Evolutionary conservation across 2,888 invertebrate genomes (phyloP), one percentile per base, ranked within the genome.

Genomic region (Heliconius ethilla): DNA sequence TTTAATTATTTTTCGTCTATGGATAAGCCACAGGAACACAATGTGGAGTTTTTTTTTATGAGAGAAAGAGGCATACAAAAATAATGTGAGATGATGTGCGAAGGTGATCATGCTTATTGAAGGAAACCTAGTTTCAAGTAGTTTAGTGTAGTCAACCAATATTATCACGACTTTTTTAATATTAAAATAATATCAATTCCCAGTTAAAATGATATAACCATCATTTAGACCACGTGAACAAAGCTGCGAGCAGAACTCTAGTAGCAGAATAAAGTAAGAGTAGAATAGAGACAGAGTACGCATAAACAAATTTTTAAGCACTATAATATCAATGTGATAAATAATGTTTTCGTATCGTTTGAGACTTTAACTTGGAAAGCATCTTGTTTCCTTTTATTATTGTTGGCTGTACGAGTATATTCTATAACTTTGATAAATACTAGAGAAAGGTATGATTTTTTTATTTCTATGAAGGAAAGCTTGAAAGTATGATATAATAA

Each of bases 1-100:
- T 89, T 89, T 90, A 89, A 86, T 90, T 89, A 90, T 88, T 80
- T 66, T 87, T 88, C 85, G 86, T 86, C 88, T 90, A 90, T 90
- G 89, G 87, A 88, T 90, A 89, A 90, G 90, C 90, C 90, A 90
- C 88, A 89, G 89, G 91, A 92, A 92, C 91, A 92, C 91, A 92
- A 90, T 89, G 84, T 87, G 89, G 89, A 89, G 85, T 86, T 83
- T 67, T 67, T 67, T 84, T 82, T 85, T 33, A 83, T 84, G 85
- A 86, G 63, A 55, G 55, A 55, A 55, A 55, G 22, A 86, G 85
- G 82, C 81, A 84, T 83, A 85, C 84, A 84, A 85, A 85, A 83
- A 84, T 84, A 82, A 83, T 74, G 80, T 81, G 78, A 80, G 81
- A 74, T 75, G 75, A 82, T 80, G 81, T 80, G 80, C 78, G 69